phyloP scores from a whole-genome alignment of 2,888 invertebrate genomes.

The Omphaloscelis lunosa region DNA sequence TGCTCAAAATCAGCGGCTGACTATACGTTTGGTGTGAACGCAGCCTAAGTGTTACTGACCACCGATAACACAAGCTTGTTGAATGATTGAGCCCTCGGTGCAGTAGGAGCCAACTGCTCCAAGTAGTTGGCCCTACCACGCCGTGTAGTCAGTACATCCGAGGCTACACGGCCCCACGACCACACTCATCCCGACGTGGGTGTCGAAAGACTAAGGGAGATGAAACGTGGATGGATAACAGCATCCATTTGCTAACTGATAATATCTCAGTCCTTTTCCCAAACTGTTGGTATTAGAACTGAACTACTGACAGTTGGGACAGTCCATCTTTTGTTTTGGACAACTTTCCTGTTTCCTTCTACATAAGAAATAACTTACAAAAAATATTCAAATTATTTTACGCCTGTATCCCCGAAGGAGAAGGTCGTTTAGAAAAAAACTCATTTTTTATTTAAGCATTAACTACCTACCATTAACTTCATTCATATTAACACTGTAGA shows the following conservation, averaged over 20 bases:
- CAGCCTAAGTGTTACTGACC: neutral
- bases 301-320: neutral
- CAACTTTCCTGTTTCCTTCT: neutral
- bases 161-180: neutral
- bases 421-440: too few relatives aligned
- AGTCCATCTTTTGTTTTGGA: neutral
- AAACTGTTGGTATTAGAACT: neutral
- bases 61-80: neutral
- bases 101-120: neutral
- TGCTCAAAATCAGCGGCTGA: neutral
- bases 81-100: conserved; percentile 1
- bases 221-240: neutral
- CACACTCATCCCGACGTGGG: conserved; percentile 3
- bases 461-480: too few relatives aligned
- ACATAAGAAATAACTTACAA: neutral
- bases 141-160: neutral
- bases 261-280: neutral
- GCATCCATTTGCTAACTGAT: conserved; percentile 2
- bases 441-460: too few relatives aligned
- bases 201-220: neutral
- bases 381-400: neutral
- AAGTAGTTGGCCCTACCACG: neutral
- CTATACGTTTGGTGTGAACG: neutral
- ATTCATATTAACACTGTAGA: too few relatives aligned
- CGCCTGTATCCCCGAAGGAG: neutral